Evolutionary conservation across 2,888 invertebrate species (phyloP), one percentile per base, ranked within the genome.

Genomic region (Agriopis aurantiaria): DNA sequence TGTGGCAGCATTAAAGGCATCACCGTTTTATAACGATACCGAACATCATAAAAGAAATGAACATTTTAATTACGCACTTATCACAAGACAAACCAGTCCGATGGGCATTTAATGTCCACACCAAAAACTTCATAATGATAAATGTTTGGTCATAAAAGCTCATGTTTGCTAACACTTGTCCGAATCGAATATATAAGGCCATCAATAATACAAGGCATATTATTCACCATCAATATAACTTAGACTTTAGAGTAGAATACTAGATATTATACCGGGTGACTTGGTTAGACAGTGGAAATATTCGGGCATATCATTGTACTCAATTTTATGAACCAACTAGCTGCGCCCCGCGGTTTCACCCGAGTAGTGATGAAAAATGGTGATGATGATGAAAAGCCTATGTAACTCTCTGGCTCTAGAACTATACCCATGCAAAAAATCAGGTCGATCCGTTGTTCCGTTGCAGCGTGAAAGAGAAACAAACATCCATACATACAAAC

Each of bases 111-210:
- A 77, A 79, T 71, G 73, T 77, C 72, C 72, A 75, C 68, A 74
- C 53, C 57, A 49, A 67, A 72, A 69, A 68, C 58, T 57, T 51
- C 60, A 52, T 49, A 56, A 72, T 71, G 72, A 76, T 78, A 76
- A 78, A 76, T 79, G 75, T 81, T 77, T 77, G 70, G 62, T 70
- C 71, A 75, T 77, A 82, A 83, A 82, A 79, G 72, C 77, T 73
- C 66, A 74, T 79, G 75, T 82, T 82, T 78, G 76, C 74, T 69
- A 77, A 77, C 76, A 80, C 75, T 75, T 72, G 69, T 68, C 62
- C 46, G 64, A 65, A 74, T 77, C 71, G 65, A 78, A 76, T 63
- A 68, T 45, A 51, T 46, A 43, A 52, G 60, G 45, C 62, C 59
- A 73, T 72, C 53, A 65, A 66, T 71, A 61, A 69, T 60, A 66